Base-by-base conservation (phyloP, 2,797 vertebrate genomes). In the Monodelphis domestica region DNA sequence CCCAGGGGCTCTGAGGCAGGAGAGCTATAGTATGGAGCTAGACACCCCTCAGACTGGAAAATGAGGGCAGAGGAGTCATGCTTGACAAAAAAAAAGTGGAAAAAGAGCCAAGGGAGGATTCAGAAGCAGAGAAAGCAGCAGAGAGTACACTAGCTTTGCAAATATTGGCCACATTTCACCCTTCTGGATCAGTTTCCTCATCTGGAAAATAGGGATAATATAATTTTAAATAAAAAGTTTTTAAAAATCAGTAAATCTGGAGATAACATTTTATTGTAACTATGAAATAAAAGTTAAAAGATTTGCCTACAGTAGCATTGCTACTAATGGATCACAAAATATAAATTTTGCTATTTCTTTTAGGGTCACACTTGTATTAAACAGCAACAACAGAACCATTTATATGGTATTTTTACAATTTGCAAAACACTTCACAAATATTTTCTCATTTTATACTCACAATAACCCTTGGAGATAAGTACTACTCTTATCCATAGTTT, bases 1-100 rank as follows among this genome's bases (percentile, higher is more conserved):
- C 91, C 70, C 95, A 96, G 92, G 90, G 91, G 63, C 51, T 54
- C 84, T 55, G 87, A 87, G 33, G 53, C 52, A 53, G 88, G 90
- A 94, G 29, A 55, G n/a, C 33, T 54, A 15, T 29, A 87, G 45
- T 12, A 45, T 14, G 90, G 70, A 50, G 3, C 92, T 63, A 55
- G 87, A 87, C 53, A 54, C 54, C 52, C 53, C 38, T 12, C 51
- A 54, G 59, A 30, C 56, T 45, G 17, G 54, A 57, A 54, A 92
- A 50, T 84, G 21, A n/a, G 15, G 12, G n/a, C 51, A 54, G 30
- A 92, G 59, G 38, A 24, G 52, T 29, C 12, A 53, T 53, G 90
- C 0, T 0, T 53, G 89, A 21, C 52, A 59, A n/a, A 90, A n/a
- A 78, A 50, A 12, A 54, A 78, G 30, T 33, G 45, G 53, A 63